A percentile compares a stretch with the other conserved stretches of the same genome.
Evolutionary conservation across 1,140 invertebrate genomes (phyloP).

Genomic region (Megalonaias nervosa): DNA sequence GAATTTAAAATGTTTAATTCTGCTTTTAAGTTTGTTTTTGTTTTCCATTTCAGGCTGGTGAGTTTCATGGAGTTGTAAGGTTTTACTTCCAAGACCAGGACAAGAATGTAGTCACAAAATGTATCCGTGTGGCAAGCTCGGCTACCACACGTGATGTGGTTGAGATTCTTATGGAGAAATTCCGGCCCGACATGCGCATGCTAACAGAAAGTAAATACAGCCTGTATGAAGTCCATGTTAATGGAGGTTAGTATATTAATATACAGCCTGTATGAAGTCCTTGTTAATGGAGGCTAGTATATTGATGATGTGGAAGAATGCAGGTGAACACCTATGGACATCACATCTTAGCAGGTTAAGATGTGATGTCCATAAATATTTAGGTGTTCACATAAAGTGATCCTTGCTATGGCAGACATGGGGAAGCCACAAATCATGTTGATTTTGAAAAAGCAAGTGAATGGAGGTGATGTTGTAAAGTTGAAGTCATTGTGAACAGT

Average conservation of each 20-base stretch:
- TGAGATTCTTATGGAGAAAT: slow-evolving; percentile 98
- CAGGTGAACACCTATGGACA: no score
- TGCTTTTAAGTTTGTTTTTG: slow-evolving; percentile 10
- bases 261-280: slow-evolving; percentile 95
- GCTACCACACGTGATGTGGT: slow-evolving; percentile 96
- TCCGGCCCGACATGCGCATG: slow-evolving; percentile 99
- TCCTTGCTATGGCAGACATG: no score
- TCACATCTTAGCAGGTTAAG: no score
- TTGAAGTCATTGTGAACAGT: no score
- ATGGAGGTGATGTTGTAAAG: no score
- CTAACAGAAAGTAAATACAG: slow-evolving; percentile 95
- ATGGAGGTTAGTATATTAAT: slow-evolving; percentile 79
- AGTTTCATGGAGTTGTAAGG: slow-evolving; percentile 98
- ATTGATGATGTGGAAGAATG: neutral
- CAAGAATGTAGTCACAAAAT: slow-evolving; percentile 99
- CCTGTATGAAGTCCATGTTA: slow-evolving; percentile 94
- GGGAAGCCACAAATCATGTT: no score
- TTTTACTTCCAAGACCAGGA: slow-evolving; percentile 93
- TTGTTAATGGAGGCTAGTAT: slow-evolving; percentile 88
- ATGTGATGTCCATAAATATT: no score
- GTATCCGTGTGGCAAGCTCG: slow-evolving; percentile 96
- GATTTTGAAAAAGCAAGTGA: no score
- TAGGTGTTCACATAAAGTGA: no score
- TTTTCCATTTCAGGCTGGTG: slow-evolving; percentile 85
- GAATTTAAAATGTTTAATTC: neutral